Base-by-base conservation (phyloP, 2,888 invertebrate species). In the Asteroscopus sphinx region DNA sequence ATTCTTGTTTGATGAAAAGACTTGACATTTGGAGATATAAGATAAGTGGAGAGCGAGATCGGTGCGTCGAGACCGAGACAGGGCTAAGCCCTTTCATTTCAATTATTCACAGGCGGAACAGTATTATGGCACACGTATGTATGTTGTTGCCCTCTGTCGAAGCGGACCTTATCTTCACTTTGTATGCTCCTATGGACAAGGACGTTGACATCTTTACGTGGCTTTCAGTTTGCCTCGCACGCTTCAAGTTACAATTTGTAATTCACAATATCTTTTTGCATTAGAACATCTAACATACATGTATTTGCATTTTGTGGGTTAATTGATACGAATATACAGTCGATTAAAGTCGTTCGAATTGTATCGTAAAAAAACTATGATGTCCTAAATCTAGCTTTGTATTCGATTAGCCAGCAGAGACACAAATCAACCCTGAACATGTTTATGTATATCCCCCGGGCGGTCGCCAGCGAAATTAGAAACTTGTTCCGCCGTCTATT, bases 31-130 rank as follows among this genome's bases (percentile, higher is more conserved):
- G 55, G 62, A 71, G 75, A 67, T 71, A 57, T 45, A 65, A 83
- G 86, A 86, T 86, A 85, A 57, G 66, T 53, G 47, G 45, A 70
- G 77, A 78, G 83, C 77, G 79, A 77, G 77, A 76, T 76, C 76
- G 75, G 78, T 84, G 81, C 83, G 84, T 80, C 82, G 74, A 6
- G n/a, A n/a, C 6, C 25, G 25, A 79, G 51, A 73, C 82, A 73
- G 78, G 57, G 73, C 76, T 68, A 77, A 54, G 81, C 79, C 79
- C 83, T 87, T 88, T 90, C 88, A 90, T 87, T 88, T 90, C 88
- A 90, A 88, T 89, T 87, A 90, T 90, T 89, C 86, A 89, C 85
- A 78, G 82, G 79, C 77, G 75, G 74, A 83, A 81, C 79, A 77
- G 81, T 82, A 83, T 83, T 83, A 81, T 81, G 79, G 79, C 76